Evolutionary conservation across 1,140 invertebrate genomes (phyloP).

Genomic region (Manduca sexta): DNA sequence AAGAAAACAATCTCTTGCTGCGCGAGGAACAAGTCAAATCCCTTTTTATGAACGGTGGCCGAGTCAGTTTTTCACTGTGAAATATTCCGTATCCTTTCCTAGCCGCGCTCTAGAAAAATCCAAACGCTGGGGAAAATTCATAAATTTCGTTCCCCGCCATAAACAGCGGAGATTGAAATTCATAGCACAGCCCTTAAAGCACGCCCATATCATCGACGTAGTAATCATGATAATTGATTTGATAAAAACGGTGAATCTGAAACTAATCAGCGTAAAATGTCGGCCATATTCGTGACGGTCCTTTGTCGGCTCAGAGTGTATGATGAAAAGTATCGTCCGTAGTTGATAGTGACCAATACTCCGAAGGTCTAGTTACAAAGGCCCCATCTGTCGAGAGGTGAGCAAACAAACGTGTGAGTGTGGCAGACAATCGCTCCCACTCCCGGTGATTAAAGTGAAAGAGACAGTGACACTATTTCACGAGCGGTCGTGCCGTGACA

Average conservation of each 20-base stretch:
- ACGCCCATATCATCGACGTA: not conserved
- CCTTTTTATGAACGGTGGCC: conserved; percentile 58
- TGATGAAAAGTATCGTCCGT: conserved; percentile 51
- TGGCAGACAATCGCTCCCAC: conserved; percentile 62
- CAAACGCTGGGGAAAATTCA: conserved; percentile 33
- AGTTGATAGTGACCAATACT: conserved; percentile 48
- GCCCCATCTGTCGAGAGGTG: conserved; percentile 60
- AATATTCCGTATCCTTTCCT: conserved; percentile 45
- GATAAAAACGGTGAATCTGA: conserved; percentile 1
- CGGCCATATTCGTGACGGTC: conserved; percentile 18
- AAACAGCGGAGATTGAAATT: not conserved
- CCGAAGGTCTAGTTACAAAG: conserved; percentile 59
- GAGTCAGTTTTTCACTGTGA: conserved; percentile 40
- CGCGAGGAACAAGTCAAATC: conserved; percentile 57
- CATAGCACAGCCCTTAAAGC: not conserved
- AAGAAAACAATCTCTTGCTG: conserved; percentile 61
- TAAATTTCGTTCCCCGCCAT: conserved; percentile 11
- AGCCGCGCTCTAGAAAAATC: conserved; percentile 29
- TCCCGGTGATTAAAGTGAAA: conserved; percentile 68
- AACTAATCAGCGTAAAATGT: conserved; percentile 20
- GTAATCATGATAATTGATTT: not conserved
- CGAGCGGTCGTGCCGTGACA: conserved; percentile 43
- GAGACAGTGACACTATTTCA: conserved; percentile 68
- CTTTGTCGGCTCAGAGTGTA: conserved; percentile 39
- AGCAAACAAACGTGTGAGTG: conserved; percentile 61